A percentile compares a stretch with the other conserved stretches of the same genome.
Evolutionary conservation across 2,113 vertebrate genomes (phyloP).

Genomic region (Scomber scombrus): DNA sequence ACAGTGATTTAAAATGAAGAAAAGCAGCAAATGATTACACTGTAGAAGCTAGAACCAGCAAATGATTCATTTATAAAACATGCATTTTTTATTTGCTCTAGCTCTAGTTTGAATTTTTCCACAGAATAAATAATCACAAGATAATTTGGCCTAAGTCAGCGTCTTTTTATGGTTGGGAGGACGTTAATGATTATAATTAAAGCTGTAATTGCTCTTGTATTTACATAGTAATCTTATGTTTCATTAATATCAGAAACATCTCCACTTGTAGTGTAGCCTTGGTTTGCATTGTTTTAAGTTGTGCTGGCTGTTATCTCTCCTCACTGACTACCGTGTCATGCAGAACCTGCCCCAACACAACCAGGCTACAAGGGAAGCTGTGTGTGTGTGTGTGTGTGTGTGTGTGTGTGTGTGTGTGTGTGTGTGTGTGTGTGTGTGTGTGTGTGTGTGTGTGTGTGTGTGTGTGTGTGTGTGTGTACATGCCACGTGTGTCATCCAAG

Average conservation of each 20-base stretch:
- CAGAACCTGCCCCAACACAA: constrained; percentile 41
- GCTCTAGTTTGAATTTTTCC: too few species aligned
- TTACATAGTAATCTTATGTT: too few species aligned
- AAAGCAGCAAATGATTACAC: too few species aligned
- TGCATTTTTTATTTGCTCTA: too few species aligned
- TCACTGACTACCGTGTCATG: constrained; percentile 1
- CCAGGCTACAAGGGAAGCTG: constrained; percentile 9
- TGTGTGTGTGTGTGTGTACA: not conserved
- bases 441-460: too few species aligned
- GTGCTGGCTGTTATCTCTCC: not conserved
- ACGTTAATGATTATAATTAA: too few species aligned
- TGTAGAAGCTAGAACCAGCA: not conserved
- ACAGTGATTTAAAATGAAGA: too few species aligned
- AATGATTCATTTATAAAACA: too few species aligned
- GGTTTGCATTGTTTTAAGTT: not conserved
- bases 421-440: not conserved
- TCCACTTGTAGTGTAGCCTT: not conserved
- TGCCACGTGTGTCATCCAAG: constrained; percentile 33
- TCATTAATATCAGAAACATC: not conserved
- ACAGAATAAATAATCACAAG: too few species aligned
- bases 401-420: constrained; percentile 13
- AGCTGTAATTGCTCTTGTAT: not conserved
- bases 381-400: constrained; percentile 12
- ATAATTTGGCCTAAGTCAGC: too few species aligned
- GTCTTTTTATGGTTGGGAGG: too few species aligned